Evolutionary conservation across 2,113 vertebrate species (phyloP), one percentile per base, ranked within the genome.

Genomic region (Poeciliopsis turrubarensis): DNA sequence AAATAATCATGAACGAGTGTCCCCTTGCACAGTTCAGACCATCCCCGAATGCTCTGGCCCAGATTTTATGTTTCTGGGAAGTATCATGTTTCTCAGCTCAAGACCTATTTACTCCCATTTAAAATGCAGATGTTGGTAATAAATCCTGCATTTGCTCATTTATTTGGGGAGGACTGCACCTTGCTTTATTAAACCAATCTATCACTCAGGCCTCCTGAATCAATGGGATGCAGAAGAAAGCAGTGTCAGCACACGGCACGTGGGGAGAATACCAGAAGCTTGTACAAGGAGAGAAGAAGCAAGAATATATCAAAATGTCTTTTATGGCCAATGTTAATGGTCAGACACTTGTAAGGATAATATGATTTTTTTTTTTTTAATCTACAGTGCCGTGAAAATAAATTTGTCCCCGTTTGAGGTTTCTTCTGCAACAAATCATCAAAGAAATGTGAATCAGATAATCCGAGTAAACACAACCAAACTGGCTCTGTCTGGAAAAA

Each of bases 121-220:
- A 67, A 93, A 90, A 92, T 93, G 91, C 91, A 93, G 86, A 93
- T 93, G 91, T 90, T 89, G 86, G 82, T 92, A 89, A 93, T 93
- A 94, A 92, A 94, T 93, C 92, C 89, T 89, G 80, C 25, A 15
- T 85, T 90, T 87, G 84, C 92, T 92, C 91, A 89, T 92, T 93
- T 93, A 93, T 93, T 94, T 93, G 77, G 92, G 51, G 89, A 78
- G 83, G 81, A 90, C 88, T 91, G 93, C 91, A 92, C 89, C 91
- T 93, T 86, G 84, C 89, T 94, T 94, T 94, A 94, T 94, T 94
- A 94, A 94, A 93, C 75, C 86, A 90, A 94, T 94, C 93, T 89
- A 94, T 94, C 94, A 94, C 86, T 73, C 81, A 82, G 77, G 78
- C 82, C 87, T 89, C 79, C 87, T 77, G 92, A 93, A 94, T 94